Base-by-base conservation (phyloP, 2,888 invertebrate species). In the Chymomyza procnemis region DNA sequence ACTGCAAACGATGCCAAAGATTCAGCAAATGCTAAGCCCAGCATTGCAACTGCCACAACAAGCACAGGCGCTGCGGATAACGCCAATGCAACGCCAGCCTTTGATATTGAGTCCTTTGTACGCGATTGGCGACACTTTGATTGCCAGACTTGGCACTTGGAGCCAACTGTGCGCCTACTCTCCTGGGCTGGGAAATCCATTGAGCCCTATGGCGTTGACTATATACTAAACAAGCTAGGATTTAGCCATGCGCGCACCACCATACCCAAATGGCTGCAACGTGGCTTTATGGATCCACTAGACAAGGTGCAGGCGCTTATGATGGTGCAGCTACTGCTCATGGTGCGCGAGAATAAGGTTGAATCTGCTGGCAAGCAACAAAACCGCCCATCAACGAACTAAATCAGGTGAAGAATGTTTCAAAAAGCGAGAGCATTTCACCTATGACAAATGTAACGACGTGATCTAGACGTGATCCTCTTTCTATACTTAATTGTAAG, bases 181-280 rank as follows among this genome's bases (percentile, higher is more conserved):
- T 96, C 96, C 12, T 97, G 97, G 97, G 97, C 96, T 63, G 98
- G 98, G 58, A 97, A 97, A 91, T 96, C 97, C 84, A 98, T 99
- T 87, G 99, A 99, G 91, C 99, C 99, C 0, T 99, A 99, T 89
- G 99, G 99, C 61, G 97, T 99, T 71, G 99, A 99, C 92, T 99
- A 98, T 91, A 98, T 99, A 88, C 93, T 99, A 61, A 98, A 99
- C 92, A 98, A 99, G 92, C 93, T 99, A 52, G 99, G 99, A 56
- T 99, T 99, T 91, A 95, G 97, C 69, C 99, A 99, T 92, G 99
- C 99, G 12, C 94, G 99, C 76, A 97, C 97, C 77, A 99, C 99
- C 66, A 99, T 99, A 89, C 99, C 99, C 67, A 99, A 99, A 92
- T 99, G 99, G 98, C 94, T 99, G 92, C 99, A 99, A 92, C 93